phyloP scores from a whole-genome alignment of 2,888 invertebrate genomes.

The Malthinus seriepunctatus region DNA sequence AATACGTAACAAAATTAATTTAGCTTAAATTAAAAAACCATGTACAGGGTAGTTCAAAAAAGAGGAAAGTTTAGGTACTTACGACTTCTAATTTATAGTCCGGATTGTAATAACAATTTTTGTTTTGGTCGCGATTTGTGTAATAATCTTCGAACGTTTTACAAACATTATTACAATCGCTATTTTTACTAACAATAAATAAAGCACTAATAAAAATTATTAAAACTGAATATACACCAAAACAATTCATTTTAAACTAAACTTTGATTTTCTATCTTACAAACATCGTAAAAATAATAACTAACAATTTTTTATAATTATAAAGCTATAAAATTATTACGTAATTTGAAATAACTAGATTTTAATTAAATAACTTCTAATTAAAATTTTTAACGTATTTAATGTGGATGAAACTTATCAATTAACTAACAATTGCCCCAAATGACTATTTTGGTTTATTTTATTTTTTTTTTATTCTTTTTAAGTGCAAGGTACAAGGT shows the following conservation, averaged over 20 bases:
- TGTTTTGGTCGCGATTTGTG: background rate
- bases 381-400: too few species aligned
- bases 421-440: too few species aligned
- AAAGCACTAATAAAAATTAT: background rate
- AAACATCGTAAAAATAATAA: too few species aligned
- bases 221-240: background rate
- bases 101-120: slow-evolving; percentile 1
- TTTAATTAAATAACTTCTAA: too few species aligned
- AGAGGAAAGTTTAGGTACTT: background rate
- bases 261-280: background rate
- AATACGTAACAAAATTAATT: background rate
- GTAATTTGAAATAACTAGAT: too few species aligned
- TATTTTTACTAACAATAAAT: background rate
- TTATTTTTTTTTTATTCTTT: too few species aligned
- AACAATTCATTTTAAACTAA: background rate
- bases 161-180: background rate
- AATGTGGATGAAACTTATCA: too few species aligned
- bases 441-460: too few species aligned
- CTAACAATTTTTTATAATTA: too few species aligned
- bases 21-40: background rate
- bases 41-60: background rate
- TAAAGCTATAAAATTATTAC: too few species aligned
- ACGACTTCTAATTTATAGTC: background rate
- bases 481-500: too few species aligned
- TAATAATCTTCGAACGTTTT: background rate